Evolutionary conservation across 2,888 invertebrate species (phyloP).

Genomic region (Apamea sordens): DNA sequence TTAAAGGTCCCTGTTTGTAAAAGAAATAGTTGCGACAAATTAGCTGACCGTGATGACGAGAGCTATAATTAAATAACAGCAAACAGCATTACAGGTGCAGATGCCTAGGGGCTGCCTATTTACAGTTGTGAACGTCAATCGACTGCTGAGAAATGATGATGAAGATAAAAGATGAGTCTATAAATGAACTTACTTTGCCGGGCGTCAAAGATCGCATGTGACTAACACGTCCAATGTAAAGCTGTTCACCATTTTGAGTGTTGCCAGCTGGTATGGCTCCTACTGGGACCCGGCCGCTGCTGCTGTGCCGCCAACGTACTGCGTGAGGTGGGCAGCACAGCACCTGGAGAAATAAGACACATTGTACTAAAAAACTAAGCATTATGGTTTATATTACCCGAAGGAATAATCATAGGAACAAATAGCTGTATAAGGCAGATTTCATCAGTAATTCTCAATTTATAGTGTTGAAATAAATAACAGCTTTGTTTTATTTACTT

Average conservation of each 20-base stretch:
- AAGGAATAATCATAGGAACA: not conserved
- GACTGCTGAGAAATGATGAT: not conserved
- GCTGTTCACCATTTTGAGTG: constrained; percentile 85
- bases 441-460: not conserved
- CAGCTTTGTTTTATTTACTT: not conserved
- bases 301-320: constrained; percentile 86
- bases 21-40: not conserved
- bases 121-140: not conserved
- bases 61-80: not conserved
- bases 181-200: constrained; percentile 85
- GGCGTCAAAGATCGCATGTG: constrained; percentile 89
- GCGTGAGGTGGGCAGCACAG: constrained; percentile 78
- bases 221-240: constrained; percentile 89
- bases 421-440: not conserved
- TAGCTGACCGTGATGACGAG: not conserved
- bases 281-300: constrained; percentile 87
- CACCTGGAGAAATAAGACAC: constrained; percentile 72
- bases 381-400: no score
- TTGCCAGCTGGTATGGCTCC: constrained; percentile 89
- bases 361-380: not conserved
- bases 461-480: not conserved
- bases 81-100: not conserved
- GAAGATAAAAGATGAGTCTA: not conserved
- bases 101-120: not conserved
- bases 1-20: not conserved